Percentiles rank a stretch among this genome's conserved stretches.
Evolutionary conservation across 2,113 vertebrate genomes (phyloP).

Genomic region (Isichthys henryi): DNA sequence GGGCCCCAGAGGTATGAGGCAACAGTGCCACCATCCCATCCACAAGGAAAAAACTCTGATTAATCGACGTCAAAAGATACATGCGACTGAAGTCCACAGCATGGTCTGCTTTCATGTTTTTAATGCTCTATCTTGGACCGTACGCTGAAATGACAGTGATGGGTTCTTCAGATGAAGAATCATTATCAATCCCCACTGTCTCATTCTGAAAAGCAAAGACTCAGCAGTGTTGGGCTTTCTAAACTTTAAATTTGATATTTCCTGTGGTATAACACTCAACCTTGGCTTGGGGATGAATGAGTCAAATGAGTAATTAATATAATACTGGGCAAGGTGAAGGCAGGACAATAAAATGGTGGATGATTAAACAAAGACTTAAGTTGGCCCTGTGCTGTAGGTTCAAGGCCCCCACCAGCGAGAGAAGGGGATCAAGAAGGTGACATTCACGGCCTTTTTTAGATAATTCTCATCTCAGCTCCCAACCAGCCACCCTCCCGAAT

Average conservation of each 20-base stretch:
- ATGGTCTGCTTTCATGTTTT: background rate
- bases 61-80: background rate
- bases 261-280: background rate
- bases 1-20: background rate
- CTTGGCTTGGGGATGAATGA: background rate
- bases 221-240: background rate
- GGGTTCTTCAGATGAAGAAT: background rate
- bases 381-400: background rate
- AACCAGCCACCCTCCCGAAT: background rate
- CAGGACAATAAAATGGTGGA: background rate
- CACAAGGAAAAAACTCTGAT: background rate
- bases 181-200: background rate
- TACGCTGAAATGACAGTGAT: background rate
- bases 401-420: background rate
- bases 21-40: background rate
- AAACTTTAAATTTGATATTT: background rate
- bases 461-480: constrained; percentile 7
- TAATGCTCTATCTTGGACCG: background rate
- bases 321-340: background rate
- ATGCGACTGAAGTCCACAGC: background rate
- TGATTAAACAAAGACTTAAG: background rate
- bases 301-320: background rate
- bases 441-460: background rate
- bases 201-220: background rate
- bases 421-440: background rate